Base-by-base conservation (phyloP, 2,113 vertebrate species). In the Peromyscus polionotus region DNA sequence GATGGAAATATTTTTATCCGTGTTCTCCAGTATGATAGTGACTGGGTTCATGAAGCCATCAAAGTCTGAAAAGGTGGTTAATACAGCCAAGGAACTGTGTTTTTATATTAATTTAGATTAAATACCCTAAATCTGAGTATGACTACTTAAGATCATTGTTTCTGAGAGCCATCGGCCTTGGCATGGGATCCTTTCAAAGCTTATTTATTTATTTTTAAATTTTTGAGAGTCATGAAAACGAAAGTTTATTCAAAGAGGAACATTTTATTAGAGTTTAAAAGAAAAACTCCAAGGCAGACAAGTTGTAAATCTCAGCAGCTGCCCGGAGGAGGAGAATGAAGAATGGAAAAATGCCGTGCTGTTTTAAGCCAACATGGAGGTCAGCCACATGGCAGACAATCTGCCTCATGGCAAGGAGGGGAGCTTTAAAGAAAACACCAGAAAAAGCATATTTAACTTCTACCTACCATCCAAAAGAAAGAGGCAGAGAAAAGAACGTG, bases 301-400 rank as follows among this genome's bases (percentile, higher is more conserved):
- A 87, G 84, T 67, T 86, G 84, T 87, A 87, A 87, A 36, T 68
- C 63, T 87, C 28, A 87, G 45, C 63, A 68, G 84, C 63, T 87
- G 42, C 84, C 42, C 0, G 31, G 84, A 67, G 42, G 63, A 68
- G 42, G 84, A 68, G 19, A 87, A 87, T 36, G 63, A 36, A 36
- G 42, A 87, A 51, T 67, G 83, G 63, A 48, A 48, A 67, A 33
- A 22, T 45, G 84, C 84, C 17, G 33, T 67, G 63, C 28, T n/a
- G 2, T 16, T 86, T 67, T 33, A 33, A 86, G 42, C 63, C 84
- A 68, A 48, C 28, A 68, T 86, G 42, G 84, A 48, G 84, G 83
- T 86, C 63, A 86, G 84, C 63, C 63, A 86, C 84, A 67, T 67
- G 84, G 84, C 84, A 86, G 39, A 45, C 16, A 86, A 10, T 67